Evolutionary conservation across 2,888 invertebrate genomes (phyloP), one percentile per base, ranked within the genome.

Genomic region (Rhagium mordax): DNA sequence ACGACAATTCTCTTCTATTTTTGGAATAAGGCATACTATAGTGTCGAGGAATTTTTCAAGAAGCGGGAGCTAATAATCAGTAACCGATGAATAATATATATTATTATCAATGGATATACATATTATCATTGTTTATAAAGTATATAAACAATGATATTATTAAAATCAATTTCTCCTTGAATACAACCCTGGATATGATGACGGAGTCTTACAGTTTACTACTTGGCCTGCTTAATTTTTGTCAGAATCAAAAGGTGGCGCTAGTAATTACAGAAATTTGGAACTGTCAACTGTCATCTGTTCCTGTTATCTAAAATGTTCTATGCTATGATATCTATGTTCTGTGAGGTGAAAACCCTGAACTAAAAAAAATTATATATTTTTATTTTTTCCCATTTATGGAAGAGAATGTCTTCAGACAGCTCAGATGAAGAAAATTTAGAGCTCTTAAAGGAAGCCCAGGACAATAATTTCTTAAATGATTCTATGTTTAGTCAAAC

Each of bases 391-490:
- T 8, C 13, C 10, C 1, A 2, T 59, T 59, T n/a, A 59, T 18
- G 29, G 59, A 59, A 41, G 71, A 84, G 81, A 76, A 86, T 86
- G 85, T 79, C 81, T 71, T 82, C 84, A 62, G 84, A 83, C 76
- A 83, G 83, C 69, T 87, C 87, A 10, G 87, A 87, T 41, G 86
- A 87, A 55, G 87, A 87, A 78, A 82, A 85, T 78, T 72, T 84
- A 24, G 79, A 81, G 10, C 75, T 81, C 67, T 71, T 87, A 16
- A 79, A 82, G 82, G 91, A 91, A 82, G 90, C 89, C 3, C 87
- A 90, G 1, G 91, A 91, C 79, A 81, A 78, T 20, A 86, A 90
- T 41, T 91, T 91, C 79, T 87, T 83, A 78, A 89, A 78, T 82
- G 88, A 86, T 83, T 85, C 71, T 76, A 85, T 84, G 84, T 87